Percentiles rank a stretch among this genome's conserved stretches.
Evolutionary conservation across 2,888 invertebrate genomes (phyloP).

Genomic region (Leptinotarsa juncta): DNA sequence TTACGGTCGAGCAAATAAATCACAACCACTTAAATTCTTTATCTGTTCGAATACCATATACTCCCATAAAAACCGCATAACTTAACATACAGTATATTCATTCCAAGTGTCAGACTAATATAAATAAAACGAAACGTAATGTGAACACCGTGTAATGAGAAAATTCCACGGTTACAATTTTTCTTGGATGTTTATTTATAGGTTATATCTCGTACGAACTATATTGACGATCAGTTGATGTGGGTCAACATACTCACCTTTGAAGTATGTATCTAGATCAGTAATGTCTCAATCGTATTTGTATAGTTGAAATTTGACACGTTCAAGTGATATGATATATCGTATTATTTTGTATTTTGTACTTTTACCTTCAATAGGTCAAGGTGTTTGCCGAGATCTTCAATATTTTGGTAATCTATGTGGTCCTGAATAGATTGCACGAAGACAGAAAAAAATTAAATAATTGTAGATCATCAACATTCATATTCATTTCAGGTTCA

Average conservation of each 20-base stretch:
- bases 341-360: too few relatives aligned
- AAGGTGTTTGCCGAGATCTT: too few relatives aligned
- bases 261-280: background rate
- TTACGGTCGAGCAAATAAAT: background rate
- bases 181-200: background rate
- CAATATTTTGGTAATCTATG: too few relatives aligned
- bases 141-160: slow-evolving; percentile 14
- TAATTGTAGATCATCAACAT: too few relatives aligned
- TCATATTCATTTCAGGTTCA: too few relatives aligned
- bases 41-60: slow-evolving; percentile 1
- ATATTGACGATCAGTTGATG: background rate
- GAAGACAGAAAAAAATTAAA: too few relatives aligned
- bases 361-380: too few relatives aligned
- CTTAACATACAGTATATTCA: slow-evolving; percentile 7
- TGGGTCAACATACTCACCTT: background rate
- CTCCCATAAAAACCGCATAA: slow-evolving; percentile 14
- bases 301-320: background rate
- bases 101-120: slow-evolving; percentile 14
- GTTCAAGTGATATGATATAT: too few relatives aligned
- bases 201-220: background rate
- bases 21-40: slow-evolving; percentile 12
- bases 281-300: background rate
- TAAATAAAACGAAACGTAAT: slow-evolving; percentile 15
- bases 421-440: too few relatives aligned
- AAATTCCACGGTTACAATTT: slow-evolving; percentile 13